Conservation (phyloP, 2,888 invertebrate genomes). For the Fragum sueziense region DNA sequence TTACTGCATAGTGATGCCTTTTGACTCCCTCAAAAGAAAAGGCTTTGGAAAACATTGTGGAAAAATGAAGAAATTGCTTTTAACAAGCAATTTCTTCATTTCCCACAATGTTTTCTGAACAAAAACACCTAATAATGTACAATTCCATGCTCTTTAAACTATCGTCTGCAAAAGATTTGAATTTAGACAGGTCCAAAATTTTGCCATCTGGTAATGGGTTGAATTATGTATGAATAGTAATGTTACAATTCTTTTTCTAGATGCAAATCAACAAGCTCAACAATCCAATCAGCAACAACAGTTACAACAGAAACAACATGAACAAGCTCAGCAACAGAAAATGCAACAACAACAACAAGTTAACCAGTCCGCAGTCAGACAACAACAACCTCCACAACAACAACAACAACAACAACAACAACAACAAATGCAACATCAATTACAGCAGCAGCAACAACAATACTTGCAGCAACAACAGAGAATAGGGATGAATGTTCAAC, state of each 20-base stretch:
- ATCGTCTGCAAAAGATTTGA: too few relatives aligned
- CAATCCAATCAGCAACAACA: conserved; percentile 38
- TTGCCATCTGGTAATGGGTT: not conserved
- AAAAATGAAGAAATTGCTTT: too few relatives aligned
- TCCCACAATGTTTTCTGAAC: too few relatives aligned
- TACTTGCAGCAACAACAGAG: conserved; percentile 47
- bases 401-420: conserved; percentile 41
- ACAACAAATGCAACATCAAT: conserved; percentile 49
- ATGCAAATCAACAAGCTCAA: conserved; percentile 2
- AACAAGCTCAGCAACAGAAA: conserved; percentile 37
- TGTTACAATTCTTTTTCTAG: not conserved
- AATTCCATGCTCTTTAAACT: too few relatives aligned
- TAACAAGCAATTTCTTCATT: too few relatives aligned
- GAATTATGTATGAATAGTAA: not conserved
- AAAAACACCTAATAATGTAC: too few relatives aligned
- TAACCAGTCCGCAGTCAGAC: not conserved
- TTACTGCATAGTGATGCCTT: too few relatives aligned
- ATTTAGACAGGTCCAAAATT: too few relatives aligned
- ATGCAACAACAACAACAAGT: conserved; percentile 33
- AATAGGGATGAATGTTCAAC: conserved; percentile 8
- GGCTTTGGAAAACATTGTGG: too few relatives aligned
- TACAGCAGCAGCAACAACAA: conserved; percentile 52
- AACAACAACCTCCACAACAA: conserved; percentile 50
- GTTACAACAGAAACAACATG: conserved; percentile 42
- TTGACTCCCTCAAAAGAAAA: too few relatives aligned